Base-by-base conservation (phyloP, 2,888 invertebrate species). In the Rhagonycha lutea region DNA sequence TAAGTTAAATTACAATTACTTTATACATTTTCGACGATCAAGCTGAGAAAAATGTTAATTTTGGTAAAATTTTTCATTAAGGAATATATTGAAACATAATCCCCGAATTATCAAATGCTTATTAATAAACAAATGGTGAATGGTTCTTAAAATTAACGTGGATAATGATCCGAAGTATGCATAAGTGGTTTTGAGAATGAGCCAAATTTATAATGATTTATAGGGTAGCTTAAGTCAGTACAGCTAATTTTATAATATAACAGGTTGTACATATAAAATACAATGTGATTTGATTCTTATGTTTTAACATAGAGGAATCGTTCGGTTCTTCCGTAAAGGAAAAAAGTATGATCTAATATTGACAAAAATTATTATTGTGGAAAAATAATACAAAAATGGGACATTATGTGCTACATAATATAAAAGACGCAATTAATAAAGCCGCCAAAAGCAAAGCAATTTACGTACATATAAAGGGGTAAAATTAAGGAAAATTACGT, bases 401-500 rank as follows among this genome's bases (percentile, higher is more conserved):
- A 28, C 1, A 28, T 1, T 8, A 9, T 8, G 8, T 28, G 8
- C 28, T 28, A 28, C 8, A 28, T 28, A 28, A 9, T 9, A 28
- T 28, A 28, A 28, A n/a, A 47, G 47, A 47, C 12, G 47, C n/a
- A 47, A 47, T 47, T 47, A 47, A 47, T 47, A 47, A 47, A 47
- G 60, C 72, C 68, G 63, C 69, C 32, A 69, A 72, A 69, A 61
- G 72, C 72, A 72, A 72, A 75, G 72, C 72, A 74, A 74, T 70
- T 74, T 74, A 63, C 62, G 69, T n/a, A 63, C 62, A 65, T n/a
- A 23, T 70, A 74, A 70, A 32, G 26, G 68, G 28, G 14, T 65
- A 26, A 70, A 60, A 78, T 73, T 75, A 70, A 47, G 68, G 75
- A 76, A 79, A 80, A 79, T 79, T 79, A 75, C 75, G 79, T 62